phyloP scores from a whole-genome alignment of 2,797 vertebrate species.

The Eulemur mongoz region DNA sequence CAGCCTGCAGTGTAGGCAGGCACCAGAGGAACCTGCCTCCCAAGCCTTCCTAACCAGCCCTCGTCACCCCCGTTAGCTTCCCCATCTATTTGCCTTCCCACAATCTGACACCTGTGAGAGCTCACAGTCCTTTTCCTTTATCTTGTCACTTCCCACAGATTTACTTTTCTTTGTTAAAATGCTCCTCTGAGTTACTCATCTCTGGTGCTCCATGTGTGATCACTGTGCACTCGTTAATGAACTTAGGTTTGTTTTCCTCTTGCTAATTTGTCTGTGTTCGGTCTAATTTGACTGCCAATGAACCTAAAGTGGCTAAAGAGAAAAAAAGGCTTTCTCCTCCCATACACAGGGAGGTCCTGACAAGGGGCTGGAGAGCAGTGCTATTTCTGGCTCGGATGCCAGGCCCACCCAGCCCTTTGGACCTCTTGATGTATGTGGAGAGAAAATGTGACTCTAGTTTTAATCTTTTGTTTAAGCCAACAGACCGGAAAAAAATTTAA shows the following conservation, averaged over 20 bases:
- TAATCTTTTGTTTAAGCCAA: background rate
- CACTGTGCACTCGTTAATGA: background rate
- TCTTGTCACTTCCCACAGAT: background rate
- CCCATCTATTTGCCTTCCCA: background rate
- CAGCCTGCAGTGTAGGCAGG: background rate
- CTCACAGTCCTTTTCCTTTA: background rate
- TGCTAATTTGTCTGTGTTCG: background rate
- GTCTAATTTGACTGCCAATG: background rate
- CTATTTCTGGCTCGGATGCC: background rate
- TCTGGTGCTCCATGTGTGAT: background rate
- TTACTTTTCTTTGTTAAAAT: background rate
- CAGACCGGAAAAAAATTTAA: background rate
- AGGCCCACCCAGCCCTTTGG: too few species aligned
- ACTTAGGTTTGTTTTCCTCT: background rate
- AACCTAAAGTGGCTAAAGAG: background rate
- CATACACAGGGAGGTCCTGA: background rate
- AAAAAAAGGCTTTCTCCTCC: background rate
- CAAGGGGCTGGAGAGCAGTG: accelerated
- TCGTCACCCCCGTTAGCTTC: background rate
- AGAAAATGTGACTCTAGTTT: background rate
- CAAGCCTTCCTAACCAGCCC: background rate
- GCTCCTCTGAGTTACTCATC: background rate
- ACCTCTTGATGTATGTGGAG: background rate
- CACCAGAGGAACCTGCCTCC: background rate
- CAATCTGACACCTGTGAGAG: background rate